Conservation (phyloP, 2,797 vertebrate genomes). For the Rhinogobio ventralis region DNA sequence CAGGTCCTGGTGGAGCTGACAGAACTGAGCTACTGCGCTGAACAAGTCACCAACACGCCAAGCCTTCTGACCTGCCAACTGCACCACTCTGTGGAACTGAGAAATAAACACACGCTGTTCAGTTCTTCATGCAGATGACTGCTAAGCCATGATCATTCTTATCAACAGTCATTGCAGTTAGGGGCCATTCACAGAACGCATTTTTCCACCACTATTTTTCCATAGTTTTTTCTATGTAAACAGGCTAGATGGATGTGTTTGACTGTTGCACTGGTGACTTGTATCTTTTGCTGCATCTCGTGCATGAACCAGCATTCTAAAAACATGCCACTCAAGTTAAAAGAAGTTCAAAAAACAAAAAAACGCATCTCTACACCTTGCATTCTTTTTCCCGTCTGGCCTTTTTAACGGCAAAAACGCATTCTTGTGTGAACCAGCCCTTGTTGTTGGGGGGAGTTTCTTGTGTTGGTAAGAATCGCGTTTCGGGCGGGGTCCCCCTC, state of each 20-base stretch:
- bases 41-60: slow-evolving; percentile 95
- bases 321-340: background rate
- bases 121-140: background rate
- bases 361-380: background rate
- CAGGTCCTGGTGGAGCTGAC: slow-evolving; percentile 80
- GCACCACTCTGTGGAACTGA: slow-evolving; percentile 92
- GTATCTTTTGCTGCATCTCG: no score
- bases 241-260: background rate
- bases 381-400: background rate
- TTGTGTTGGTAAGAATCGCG: no score
- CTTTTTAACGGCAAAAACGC: background rate
- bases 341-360: background rate
- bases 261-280: background rate
- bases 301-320: background rate
- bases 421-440: background rate
- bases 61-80: slow-evolving; percentile 86
- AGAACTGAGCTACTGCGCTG: slow-evolving; percentile 88
- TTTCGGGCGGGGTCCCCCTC: no score
- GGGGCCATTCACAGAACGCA: background rate
- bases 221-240: background rate
- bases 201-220: background rate
- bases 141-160: background rate
- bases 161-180: background rate
- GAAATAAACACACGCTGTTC: slow-evolving; percentile 34
- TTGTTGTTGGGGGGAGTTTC: no score